Percentiles rank a stretch among this genome's conserved stretches.
Evolutionary conservation across 1,140 invertebrate species (phyloP).

Genomic region (Branchinecta lindahli): DNA sequence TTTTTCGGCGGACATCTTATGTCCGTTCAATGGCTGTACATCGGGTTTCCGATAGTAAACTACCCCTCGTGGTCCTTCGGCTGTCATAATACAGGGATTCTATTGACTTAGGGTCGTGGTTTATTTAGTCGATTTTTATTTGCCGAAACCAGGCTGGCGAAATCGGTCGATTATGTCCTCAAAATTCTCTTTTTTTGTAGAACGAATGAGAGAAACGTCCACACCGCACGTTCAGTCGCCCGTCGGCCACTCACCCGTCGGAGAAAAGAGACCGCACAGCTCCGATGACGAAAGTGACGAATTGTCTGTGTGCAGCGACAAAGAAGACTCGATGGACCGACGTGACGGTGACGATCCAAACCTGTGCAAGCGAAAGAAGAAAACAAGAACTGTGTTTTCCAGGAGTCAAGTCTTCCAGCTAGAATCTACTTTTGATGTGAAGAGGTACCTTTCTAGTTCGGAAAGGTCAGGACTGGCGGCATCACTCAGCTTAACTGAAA

Average conservation of each 20-base stretch:
- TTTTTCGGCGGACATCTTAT: no score
- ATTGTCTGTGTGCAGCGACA: background rate
- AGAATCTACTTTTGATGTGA: slow-evolving; percentile 95
- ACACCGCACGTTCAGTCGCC: background rate
- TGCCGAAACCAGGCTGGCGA: no score
- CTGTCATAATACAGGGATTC: no score
- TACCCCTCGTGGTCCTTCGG: no score
- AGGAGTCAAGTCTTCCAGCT: slow-evolving; percentile 80
- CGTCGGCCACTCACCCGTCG: background rate
- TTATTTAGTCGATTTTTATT: no score
- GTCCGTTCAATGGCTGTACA: no score
- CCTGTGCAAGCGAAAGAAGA: slow-evolving; percentile 73
- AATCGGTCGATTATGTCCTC: no score
- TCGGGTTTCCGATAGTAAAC: no score
- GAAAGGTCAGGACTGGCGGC: slow-evolving; percentile 86
- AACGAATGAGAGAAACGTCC: no score
- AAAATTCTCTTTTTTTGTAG: no score
- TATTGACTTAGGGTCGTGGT: no score
- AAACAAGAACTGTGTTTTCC: slow-evolving; percentile 94
- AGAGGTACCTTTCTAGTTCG: slow-evolving; percentile 87
- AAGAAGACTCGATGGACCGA: background rate
- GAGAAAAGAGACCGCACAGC: background rate
- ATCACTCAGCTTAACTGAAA: slow-evolving; percentile 85
- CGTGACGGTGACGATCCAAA: background rate
- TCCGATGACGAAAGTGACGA: background rate